phyloP scores from a whole-genome alignment of 2,113 vertebrate species.

The Pedetes capensis region DNA sequence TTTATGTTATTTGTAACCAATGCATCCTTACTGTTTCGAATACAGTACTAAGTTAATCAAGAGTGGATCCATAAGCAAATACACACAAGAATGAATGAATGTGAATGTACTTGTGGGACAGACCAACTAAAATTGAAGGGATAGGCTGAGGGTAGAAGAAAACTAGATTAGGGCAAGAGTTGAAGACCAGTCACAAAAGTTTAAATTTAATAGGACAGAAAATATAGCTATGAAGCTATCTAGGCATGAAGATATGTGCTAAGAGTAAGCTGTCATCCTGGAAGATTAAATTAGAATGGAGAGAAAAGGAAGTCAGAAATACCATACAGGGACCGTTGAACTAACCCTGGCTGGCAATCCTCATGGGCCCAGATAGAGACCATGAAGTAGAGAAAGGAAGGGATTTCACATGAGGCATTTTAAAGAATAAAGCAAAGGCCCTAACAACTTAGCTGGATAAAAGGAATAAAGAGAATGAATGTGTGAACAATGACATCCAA shows the following conservation, averaged over 20 bases:
- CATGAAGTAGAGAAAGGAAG: background rate
- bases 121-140: background rate
- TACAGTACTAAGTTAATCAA: background rate
- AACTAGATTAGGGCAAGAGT: background rate
- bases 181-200: conserved; percentile 30
- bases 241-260: background rate
- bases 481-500: background rate
- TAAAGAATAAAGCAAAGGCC: background rate
- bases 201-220: conserved; percentile 41
- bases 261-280: conserved; percentile 31
- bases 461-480: background rate
- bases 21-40: conserved; percentile 25
- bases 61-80: background rate
- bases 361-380: background rate
- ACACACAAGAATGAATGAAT: background rate
- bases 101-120: background rate
- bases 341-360: background rate
- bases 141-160: background rate
- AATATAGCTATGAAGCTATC: conserved; percentile 15
- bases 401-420: background rate
- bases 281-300: background rate
- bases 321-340: background rate
- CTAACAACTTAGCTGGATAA: background rate
- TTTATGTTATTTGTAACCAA: conserved; percentile 7
- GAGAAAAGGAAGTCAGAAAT: conserved; percentile 1